These are phyloP conservation scores for Xiphophorus hellerii DNA, from an alignment of 2,113 vertebrate genomes.

Conservation along the genomic window DNA sequence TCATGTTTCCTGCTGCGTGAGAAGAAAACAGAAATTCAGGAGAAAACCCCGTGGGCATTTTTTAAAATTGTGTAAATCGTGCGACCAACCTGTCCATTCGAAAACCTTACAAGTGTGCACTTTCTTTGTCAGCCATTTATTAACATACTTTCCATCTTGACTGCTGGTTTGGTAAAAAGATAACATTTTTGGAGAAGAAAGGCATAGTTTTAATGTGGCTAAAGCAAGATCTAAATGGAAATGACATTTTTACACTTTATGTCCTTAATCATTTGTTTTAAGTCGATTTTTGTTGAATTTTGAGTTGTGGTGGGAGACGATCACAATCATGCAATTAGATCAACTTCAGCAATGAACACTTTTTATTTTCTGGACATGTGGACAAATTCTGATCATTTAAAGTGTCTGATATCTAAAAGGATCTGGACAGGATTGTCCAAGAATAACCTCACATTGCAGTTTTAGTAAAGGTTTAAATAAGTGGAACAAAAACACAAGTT, in stretches of 20 bases:
- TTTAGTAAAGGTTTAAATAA: not conserved
- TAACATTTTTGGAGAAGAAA: not conserved
- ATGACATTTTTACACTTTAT: not conserved
- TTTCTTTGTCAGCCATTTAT: not conserved
- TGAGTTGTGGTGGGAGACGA: not conserved
- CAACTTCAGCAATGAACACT: not conserved
- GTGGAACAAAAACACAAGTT: too few species aligned
- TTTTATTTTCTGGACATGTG: not conserved
- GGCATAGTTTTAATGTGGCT: not conserved
- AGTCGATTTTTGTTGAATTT: not conserved
- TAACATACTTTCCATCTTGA: not conserved
- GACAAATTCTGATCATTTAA: not conserved
- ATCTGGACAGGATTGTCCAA: not conserved
- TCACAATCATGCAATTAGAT: too few species aligned
- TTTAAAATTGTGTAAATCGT: conserved; percentile 7
- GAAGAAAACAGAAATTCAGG: conserved; percentile 34
- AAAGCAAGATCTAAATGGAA: not conserved
- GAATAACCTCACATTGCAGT: not conserved
- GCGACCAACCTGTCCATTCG: conserved; percentile 13
- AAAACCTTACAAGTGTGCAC: not conserved
- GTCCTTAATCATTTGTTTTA: not conserved
- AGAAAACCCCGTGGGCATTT: conserved; percentile 39
- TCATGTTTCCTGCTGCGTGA: conserved; percentile 43
- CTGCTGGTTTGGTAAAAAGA: not conserved
- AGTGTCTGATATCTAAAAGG: not conserved